Conservation (phyloP, 2,113 vertebrate species). For the Furnarius figulus region DNA sequence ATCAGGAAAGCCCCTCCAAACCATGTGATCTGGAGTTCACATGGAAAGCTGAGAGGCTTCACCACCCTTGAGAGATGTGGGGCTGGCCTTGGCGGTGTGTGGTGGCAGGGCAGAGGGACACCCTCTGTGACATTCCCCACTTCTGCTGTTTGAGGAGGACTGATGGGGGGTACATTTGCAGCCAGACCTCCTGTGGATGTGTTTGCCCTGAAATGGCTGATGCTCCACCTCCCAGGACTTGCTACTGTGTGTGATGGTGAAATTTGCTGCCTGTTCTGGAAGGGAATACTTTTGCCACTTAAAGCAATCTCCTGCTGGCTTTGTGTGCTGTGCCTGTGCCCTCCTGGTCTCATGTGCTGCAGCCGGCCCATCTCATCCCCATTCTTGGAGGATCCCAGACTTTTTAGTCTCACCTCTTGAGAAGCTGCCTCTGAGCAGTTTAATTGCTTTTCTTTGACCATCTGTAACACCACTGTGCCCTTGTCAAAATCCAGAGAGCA, state of each 20-base stretch:
- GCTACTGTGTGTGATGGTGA: rapidly evolving
- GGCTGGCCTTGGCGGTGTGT: background rate
- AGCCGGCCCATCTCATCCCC: background rate
- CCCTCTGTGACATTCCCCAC: background rate
- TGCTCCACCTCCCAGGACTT: background rate
- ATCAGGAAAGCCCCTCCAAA: background rate
- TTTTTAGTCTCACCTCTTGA: background rate
- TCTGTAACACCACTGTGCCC: background rate
- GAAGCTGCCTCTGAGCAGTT: background rate
- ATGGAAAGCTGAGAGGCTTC: background rate
- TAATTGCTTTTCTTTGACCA: background rate
- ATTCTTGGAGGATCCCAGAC: background rate
- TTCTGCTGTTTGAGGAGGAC: background rate
- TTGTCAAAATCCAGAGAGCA: background rate
- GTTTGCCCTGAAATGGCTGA: rapidly evolving
- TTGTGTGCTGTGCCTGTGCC: background rate
- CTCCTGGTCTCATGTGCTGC: background rate
- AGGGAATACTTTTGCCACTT: background rate
- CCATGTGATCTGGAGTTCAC: background rate
- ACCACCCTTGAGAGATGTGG: rapidly evolving
- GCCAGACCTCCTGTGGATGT: rapidly evolving
- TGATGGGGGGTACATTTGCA: background rate
- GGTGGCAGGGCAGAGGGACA: background rate
- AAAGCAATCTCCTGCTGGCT: background rate
- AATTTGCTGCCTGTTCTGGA: background rate